These are phyloP conservation scores for Alligator mississippiensis DNA, from an alignment of 2,113 vertebrate genomes.

Conservation along the genomic window DNA sequence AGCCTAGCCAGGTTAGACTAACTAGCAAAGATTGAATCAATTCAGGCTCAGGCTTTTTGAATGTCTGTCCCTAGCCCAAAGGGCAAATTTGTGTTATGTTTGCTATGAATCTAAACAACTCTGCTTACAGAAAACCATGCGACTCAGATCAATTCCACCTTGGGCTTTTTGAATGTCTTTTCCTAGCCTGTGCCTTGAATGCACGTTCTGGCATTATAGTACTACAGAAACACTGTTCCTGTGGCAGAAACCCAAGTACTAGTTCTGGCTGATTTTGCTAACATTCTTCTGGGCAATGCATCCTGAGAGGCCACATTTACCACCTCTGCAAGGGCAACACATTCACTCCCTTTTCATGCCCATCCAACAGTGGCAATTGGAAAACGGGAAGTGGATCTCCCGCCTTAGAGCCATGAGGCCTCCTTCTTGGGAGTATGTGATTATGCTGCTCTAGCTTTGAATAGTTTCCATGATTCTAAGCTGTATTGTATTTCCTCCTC, in stretches of 20 bases:
- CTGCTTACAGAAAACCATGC: too few species aligned
- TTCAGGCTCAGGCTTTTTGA: too few species aligned
- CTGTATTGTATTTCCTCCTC: background rate
- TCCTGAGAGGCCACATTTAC: background rate
- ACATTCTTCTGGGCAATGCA: background rate
- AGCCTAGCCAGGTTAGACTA: too few species aligned
- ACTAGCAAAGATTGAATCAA: too few species aligned
- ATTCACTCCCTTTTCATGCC: background rate
- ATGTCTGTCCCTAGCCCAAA: too few species aligned
- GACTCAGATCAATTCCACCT: too few species aligned
- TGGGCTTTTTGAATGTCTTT: too few species aligned
- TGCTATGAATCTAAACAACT: too few species aligned
- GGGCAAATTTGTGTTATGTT: too few species aligned
- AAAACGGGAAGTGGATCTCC: background rate
- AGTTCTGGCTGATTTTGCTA: background rate
- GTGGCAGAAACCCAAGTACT: background rate
- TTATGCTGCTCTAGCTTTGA: background rate
- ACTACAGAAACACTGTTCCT: background rate
- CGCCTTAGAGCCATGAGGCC: background rate
- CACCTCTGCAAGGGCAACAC: background rate
- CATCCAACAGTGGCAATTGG: background rate
- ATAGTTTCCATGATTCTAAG: accelerated
- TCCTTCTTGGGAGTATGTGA: background rate
- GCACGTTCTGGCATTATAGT: background rate
- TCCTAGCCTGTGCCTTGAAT: background rate